Evolutionary conservation across 92 coral and sea anemone species (phyloP).

Genomic region (Montipora capitata): DNA sequence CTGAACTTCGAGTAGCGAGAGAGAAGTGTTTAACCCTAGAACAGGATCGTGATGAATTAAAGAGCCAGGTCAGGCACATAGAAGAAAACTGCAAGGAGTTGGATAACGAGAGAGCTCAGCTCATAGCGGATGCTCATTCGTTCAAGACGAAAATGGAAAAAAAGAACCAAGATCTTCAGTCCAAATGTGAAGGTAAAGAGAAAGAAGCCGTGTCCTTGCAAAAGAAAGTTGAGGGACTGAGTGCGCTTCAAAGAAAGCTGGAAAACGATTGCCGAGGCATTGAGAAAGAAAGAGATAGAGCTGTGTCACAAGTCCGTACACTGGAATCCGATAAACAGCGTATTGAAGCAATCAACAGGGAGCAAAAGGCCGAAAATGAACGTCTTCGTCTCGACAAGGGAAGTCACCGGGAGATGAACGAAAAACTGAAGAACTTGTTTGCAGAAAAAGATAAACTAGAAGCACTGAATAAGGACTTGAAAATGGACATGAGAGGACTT

Average conservation of each 20-base stretch:
- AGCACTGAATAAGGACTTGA: conserved; percentile 64
- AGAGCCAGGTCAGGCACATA: conserved; percentile 14
- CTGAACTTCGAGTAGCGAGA: conserved; percentile 57
- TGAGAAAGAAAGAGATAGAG: conserved; percentile 63
- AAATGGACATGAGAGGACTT: conserved; percentile 55
- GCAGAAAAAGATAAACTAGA: conserved; percentile 72
- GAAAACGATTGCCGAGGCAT: conserved; percentile 64
- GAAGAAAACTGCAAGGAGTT: conserved; percentile 40
- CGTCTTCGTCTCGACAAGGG: conserved; percentile 55
- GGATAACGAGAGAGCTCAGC: conserved; percentile 65
- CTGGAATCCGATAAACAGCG: conserved; percentile 68
- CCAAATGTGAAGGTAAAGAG: conserved; percentile 71
- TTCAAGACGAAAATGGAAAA: conserved; percentile 77
- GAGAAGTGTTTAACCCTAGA: conserved; percentile 45
- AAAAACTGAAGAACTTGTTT: conserved; percentile 69
- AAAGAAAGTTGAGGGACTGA: conserved; percentile 63
- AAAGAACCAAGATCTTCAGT: conserved; percentile 71
- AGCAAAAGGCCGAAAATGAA: conserved; percentile 68
- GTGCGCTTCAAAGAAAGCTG: conserved; percentile 60
- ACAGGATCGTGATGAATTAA: conserved; percentile 37
- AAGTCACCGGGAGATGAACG: conserved; percentile 49
- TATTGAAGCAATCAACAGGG: conserved; percentile 61
- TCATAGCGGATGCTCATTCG: conserved; percentile 76
- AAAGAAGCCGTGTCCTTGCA: conserved; percentile 61
- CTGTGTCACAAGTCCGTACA: conserved; percentile 51